These are phyloP conservation scores for Leptestheria dahalacensis DNA, from an alignment of 1,140 invertebrate species.

Conservation along the genomic window DNA sequence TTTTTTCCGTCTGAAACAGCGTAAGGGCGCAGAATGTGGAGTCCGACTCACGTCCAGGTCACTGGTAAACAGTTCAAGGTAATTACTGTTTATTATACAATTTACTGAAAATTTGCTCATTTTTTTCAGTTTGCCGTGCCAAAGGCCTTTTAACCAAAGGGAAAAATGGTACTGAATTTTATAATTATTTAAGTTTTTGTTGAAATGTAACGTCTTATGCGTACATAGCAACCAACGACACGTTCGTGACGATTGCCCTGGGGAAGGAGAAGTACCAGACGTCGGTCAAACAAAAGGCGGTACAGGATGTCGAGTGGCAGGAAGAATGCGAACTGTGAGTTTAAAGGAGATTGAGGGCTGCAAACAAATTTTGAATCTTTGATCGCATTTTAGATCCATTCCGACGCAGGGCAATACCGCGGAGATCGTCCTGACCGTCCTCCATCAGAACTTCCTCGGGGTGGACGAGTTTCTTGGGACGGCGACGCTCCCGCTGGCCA, in stretches of 20 bases:
- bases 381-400: conserved; percentile 40
- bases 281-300: conserved; percentile 77
- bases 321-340: conserved; percentile 88
- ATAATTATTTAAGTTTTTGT: not conserved
- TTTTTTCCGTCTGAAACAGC: too few relatives aligned
- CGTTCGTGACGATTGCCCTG: conserved; percentile 82
- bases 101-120: conserved; percentile 20
- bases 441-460: conserved; percentile 75
- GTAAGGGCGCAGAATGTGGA: conserved; percentile 47
- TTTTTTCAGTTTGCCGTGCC: conserved; percentile 49
- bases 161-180: conserved; percentile 47
- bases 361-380: conserved; percentile 4
- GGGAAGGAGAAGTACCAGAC: conserved; percentile 94
- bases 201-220: not conserved
- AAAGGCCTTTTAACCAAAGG: conserved; percentile 60
- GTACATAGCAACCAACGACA: conserved; percentile 65
- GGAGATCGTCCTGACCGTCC: conserved; percentile 64
- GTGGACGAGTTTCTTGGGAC: conserved; percentile 88
- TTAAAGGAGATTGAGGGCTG: not conserved
- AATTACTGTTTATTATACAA: conserved; percentile 7
- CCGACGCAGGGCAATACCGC: conserved; percentile 74
- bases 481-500: conserved; percentile 60
- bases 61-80: conserved; percentile 41
- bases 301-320: conserved; percentile 65
- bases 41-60: conserved; percentile 68